Evolutionary conservation across 2,113 vertebrate genomes (phyloP).

Genomic region (Larimichthys crocea): DNA sequence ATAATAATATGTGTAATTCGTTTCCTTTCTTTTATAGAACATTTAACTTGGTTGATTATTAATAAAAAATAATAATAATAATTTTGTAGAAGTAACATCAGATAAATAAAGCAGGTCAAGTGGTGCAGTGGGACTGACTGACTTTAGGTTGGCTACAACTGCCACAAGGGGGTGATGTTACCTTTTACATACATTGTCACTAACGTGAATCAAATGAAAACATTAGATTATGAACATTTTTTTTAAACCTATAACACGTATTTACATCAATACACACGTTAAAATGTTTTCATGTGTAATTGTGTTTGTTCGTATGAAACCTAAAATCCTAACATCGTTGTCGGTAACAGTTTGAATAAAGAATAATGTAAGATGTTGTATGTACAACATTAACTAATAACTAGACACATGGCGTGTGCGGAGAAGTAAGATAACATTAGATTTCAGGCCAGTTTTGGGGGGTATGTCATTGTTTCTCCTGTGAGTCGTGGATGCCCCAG

Average conservation of each 20-base stretch:
- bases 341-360: not conserved
- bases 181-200: not conserved
- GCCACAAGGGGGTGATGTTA: conserved; percentile 53
- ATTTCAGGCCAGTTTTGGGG: not conserved
- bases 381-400: not conserved
- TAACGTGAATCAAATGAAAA: not conserved
- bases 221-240: not conserved
- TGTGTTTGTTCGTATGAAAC: not conserved
- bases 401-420: not conserved
- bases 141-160: not conserved
- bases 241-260: not conserved
- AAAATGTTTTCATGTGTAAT: not conserved
- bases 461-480: not conserved
- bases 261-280: not conserved
- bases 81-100: not conserved
- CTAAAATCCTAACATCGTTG: not conserved
- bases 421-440: not conserved
- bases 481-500: not conserved
- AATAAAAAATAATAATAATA: too few relatives aligned
- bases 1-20: not conserved
- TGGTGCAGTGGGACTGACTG: not conserved
- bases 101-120: not conserved
- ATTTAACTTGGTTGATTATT: not conserved
- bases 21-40: not conserved
- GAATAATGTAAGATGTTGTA: not conserved